phyloP scores from a whole-genome alignment of 2,888 invertebrate genomes.

The Dexiosoma caninum region DNA sequence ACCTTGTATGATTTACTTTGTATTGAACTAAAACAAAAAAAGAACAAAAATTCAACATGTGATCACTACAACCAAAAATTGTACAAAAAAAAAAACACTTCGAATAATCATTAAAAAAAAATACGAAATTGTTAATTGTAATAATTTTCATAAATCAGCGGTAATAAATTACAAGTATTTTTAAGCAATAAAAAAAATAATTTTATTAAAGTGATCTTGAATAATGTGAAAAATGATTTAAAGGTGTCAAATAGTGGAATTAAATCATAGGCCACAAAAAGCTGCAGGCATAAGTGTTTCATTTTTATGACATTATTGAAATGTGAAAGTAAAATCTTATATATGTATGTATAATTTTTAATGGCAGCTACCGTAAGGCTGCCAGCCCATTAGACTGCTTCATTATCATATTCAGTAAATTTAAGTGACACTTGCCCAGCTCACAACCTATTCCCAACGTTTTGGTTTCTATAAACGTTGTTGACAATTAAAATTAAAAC shows the following conservation, averaged over 20 bases:
- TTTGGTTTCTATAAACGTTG: too few relatives aligned
- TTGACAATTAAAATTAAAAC: too few relatives aligned
- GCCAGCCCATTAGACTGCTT: too few relatives aligned
- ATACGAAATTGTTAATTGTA: conserved; percentile 34
- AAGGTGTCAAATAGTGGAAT: conserved; percentile 6
- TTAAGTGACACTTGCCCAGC: too few relatives aligned
- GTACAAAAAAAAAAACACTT: not conserved
- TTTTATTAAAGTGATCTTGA: conserved; percentile 36
- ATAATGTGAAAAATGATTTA: not conserved
- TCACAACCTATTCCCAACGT: too few relatives aligned
- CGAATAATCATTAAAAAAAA: conserved; percentile 17
- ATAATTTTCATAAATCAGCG: conserved; percentile 50
- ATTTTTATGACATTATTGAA: too few relatives aligned
- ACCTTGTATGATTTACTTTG: conserved; percentile 48
- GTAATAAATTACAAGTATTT: conserved; percentile 46
- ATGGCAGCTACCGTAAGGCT: too few relatives aligned
- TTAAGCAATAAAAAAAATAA: conserved; percentile 11
- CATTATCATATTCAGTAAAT: too few relatives aligned
- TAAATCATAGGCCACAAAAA: not conserved
- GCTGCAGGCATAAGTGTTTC: not conserved
- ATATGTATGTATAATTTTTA: not conserved
- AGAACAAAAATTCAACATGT: conserved; percentile 3
- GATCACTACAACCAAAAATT: conserved; percentile 12
- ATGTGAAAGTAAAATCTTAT: not conserved
- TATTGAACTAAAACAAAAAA: conserved; percentile 33